Conservation (phyloP, 1,140 invertebrate genomes). For the Lepidurus apus region DNA sequence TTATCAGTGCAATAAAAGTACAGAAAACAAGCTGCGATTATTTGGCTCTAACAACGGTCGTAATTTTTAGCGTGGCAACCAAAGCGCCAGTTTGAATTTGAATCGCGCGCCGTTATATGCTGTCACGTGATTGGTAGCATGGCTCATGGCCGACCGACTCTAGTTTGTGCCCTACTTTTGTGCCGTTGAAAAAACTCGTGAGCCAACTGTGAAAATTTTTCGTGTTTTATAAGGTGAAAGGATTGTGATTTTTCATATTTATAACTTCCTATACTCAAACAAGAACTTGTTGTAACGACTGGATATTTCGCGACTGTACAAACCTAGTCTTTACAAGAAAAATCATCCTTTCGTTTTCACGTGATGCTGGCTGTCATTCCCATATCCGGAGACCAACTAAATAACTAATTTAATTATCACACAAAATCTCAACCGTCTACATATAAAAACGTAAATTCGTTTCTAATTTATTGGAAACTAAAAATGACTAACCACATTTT, state of each 20-base stretch:
- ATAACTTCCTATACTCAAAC: neutral
- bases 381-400: slow-evolving; percentile 11
- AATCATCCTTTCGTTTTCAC: neutral
- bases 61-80: no score
- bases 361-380: slow-evolving; percentile 17
- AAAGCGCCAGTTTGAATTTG: neutral
- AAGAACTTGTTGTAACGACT: neutral
- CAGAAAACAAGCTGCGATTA: no score
- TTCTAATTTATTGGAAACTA: neutral
- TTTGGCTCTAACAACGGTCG: neutral
- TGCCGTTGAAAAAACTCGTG: slow-evolving; percentile 12
- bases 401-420: neutral
- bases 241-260: slow-evolving; percentile 8
- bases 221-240: neutral
- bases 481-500: neutral
- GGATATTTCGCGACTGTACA: neutral
- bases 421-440: neutral
- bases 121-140: slow-evolving; percentile 13
- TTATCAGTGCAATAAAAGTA: no score
- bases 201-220: neutral
- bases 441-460: neutral
- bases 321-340: neutral
- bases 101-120: neutral
- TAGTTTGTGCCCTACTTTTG: slow-evolving; percentile 10
- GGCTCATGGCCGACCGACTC: neutral